phyloP scores from a whole-genome alignment of 1,140 invertebrate genomes.

The Drosophila gunungcola region DNA sequence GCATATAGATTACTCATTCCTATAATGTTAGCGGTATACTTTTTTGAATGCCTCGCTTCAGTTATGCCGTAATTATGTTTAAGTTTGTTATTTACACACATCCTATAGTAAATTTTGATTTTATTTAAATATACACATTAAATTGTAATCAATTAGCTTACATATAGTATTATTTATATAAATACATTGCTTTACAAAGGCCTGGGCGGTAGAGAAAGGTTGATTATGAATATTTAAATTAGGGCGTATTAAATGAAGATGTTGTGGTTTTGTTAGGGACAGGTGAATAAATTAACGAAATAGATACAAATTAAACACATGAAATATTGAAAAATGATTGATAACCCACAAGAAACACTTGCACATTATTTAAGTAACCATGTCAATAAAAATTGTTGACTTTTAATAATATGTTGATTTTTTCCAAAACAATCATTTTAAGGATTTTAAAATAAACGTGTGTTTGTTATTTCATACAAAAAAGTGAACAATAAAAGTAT shows the following conservation, averaged over 20 bases:
- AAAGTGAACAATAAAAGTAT: too few relatives aligned
- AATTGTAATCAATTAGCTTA: slow-evolving; percentile 55
- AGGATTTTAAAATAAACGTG: too few relatives aligned
- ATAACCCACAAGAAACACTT: too few relatives aligned
- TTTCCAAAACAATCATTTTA: too few relatives aligned
- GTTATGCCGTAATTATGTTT: slow-evolving; percentile 52
- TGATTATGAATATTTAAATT: slow-evolving; percentile 29
- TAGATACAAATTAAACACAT: neutral
- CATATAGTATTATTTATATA: slow-evolving; percentile 30
- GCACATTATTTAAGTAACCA: neutral
- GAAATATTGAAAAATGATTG: neutral
- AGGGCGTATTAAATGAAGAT: slow-evolving; percentile 30
- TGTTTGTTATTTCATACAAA: too few relatives aligned
- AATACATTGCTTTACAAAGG: slow-evolving; percentile 38
- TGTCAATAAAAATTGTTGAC: too few relatives aligned
- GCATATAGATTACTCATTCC: slow-evolving; percentile 40
- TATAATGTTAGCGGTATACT: slow-evolving; percentile 18
- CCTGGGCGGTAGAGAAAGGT: neutral
- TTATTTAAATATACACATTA: slow-evolving; percentile 71
- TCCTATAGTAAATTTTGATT: slow-evolving; percentile 57
- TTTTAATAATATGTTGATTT: too few relatives aligned
- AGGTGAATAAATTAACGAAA: neutral
- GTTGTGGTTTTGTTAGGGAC: neutral
- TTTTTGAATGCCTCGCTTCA: slow-evolving; percentile 9
- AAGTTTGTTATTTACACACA: slow-evolving; percentile 64